A percentile compares a stretch with the other conserved stretches of the same genome.
Conservation (phyloP, 2,888 invertebrate species). For the Agrochola litura region DNA sequence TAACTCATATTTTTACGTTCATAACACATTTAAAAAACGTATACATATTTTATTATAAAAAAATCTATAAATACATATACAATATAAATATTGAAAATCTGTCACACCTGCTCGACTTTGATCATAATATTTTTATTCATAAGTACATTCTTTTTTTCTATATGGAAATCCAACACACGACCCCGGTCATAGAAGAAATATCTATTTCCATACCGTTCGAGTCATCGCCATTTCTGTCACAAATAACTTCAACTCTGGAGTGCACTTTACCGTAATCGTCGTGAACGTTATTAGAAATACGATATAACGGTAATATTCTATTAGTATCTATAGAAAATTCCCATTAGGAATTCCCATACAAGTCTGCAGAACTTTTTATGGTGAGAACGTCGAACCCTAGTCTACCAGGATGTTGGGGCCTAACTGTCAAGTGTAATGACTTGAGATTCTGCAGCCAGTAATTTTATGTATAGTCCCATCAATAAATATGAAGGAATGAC, state of each 20-base stretch:
- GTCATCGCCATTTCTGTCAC: slow-evolving; percentile 12
- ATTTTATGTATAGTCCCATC: slow-evolving; percentile 43
- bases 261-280: slow-evolving; percentile 49
- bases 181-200: background rate
- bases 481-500: slow-evolving; percentile 51
- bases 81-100: too few relatives aligned
- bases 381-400: slow-evolving; percentile 32
- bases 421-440: slow-evolving; percentile 49
- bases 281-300: slow-evolving; percentile 26
- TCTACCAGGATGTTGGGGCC: slow-evolving; percentile 28
- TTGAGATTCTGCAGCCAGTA: slow-evolving; percentile 28
- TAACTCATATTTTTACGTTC: too few relatives aligned
- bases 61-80: too few relatives aligned
- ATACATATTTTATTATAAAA: too few relatives aligned
- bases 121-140: too few relatives aligned
- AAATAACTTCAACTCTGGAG: slow-evolving; percentile 24
- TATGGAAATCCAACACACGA: background rate
- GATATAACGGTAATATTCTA: slow-evolving; percentile 40
- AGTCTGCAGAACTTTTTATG: slow-evolving; percentile 51
- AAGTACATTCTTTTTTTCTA: background rate
- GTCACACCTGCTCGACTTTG: too few relatives aligned
- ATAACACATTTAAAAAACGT: too few relatives aligned
- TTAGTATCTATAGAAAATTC: slow-evolving; percentile 44
- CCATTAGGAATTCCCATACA: slow-evolving; percentile 57
- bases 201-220: slow-evolving; percentile 2